Evolutionary conservation across 2,797 vertebrate species (phyloP), one percentile per base, ranked within the genome.

Genomic region (Brotula barbata): DNA sequence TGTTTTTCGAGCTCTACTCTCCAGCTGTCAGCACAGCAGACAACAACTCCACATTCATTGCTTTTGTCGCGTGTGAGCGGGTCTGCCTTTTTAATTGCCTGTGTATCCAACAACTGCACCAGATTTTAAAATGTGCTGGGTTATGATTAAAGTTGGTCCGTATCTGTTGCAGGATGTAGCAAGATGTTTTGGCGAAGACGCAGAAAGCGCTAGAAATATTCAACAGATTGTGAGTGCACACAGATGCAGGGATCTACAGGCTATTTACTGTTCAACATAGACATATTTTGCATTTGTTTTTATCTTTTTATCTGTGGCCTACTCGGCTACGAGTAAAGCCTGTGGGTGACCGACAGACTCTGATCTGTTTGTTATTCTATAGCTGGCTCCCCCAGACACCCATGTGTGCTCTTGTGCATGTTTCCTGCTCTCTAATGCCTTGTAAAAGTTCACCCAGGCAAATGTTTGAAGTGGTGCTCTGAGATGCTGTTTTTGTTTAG

Each of bases 291-390:
- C 46, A 7, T 33, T 33, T 73, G 62, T 57, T 79, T 83, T 67
- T 85, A 83, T 71, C 71, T 25, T 70, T 70, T 68, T 44, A 59
- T 85, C 75, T 68, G 41, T 68, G 73, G 67, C 68, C 58, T 77
- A 71, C 78, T 77, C 76, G 73, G 73, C 73, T 72, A 79, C 81
- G 77, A 70, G 71, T 82, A 80, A 85, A 77, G 71, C 70, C 77
- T 72, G 71, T 80, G 77, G 64, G 75, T 62, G 64, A 73, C 74
- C 57, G 6, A 49, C 77, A 79, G 80, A 64, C 79, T 67, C 68
- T 53, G 53, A 25, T 72, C 64, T 86, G 84, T 89, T 89, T 89
- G 84, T 89, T 90, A 82, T 89, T 88, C 78, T 69, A 69, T 80
- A 56, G 67, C 71, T n/a, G 59, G 49, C 65, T 60, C 70, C 74